Evolutionary conservation across 2,113 vertebrate species (phyloP).

Genomic region (Phalacrocorax brasilianus): DNA sequence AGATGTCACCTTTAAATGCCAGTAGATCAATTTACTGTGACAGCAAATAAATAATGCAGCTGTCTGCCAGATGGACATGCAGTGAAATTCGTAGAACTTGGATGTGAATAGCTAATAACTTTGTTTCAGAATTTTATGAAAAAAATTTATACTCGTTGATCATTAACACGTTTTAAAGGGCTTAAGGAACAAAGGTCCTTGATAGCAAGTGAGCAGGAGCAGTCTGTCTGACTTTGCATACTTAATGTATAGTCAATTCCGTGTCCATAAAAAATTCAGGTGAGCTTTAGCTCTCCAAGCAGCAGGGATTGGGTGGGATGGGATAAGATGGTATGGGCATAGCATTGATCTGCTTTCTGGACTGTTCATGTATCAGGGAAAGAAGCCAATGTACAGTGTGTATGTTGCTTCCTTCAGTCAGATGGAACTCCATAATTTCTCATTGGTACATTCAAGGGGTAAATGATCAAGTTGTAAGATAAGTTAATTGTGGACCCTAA

Average conservation of each 20-base stretch:
- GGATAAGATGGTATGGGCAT: neutral
- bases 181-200: neutral
- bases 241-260: neutral
- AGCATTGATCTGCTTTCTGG: neutral
- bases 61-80: neutral
- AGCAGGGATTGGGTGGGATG: neutral
- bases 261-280: neutral
- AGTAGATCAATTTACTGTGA: conserved; percentile 21
- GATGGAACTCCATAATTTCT: neutral
- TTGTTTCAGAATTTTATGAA: neutral
- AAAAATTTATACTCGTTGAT: neutral
- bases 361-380: neutral
- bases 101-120: neutral
- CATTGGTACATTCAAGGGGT: neutral
- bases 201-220: neutral
- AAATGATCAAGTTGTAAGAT: neutral
- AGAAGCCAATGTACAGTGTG: neutral
- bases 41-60: conserved; percentile 20
- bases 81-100: neutral
- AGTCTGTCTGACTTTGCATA: neutral
- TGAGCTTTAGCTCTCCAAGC: neutral
- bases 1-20: conserved; percentile 14
- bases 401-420: neutral
- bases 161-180: neutral
- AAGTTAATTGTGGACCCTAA: neutral